A percentile compares a stretch with the other conserved stretches of the same genome.
Conservation (phyloP, 2,113 vertebrate species). For the Plecotus auritus region DNA sequence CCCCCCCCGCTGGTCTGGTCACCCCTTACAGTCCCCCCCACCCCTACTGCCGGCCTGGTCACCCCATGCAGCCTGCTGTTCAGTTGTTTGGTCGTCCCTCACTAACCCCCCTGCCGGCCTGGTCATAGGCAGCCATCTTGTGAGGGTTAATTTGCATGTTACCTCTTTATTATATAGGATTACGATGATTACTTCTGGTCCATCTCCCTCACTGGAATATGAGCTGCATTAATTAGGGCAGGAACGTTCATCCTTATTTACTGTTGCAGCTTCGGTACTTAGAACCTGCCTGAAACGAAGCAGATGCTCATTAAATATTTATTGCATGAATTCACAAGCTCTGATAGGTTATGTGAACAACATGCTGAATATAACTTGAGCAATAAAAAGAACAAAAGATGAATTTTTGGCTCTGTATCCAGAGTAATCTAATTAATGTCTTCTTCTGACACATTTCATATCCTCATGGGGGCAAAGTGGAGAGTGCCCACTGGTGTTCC, state of each 20-base stretch:
- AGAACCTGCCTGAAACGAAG: neutral
- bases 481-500: neutral
- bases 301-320: neutral
- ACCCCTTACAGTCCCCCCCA: too few species aligned
- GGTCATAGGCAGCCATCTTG: too few species aligned
- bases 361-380: neutral
- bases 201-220: neutral
- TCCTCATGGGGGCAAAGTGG: neutral
- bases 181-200: neutral
- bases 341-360: neutral
- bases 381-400: neutral
- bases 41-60: too few species aligned
- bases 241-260: neutral
- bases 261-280: neutral
- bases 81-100: too few species aligned
- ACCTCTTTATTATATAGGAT: too few species aligned
- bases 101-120: too few species aligned
- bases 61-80: too few species aligned
- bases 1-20: too few species aligned
- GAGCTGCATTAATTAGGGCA: neutral
- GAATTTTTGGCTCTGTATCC: neutral
- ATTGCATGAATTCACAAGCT: neutral
- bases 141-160: too few species aligned
- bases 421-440: neutral
- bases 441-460: slow-evolving; percentile 5